These are phyloP conservation scores for Lasioglossum pauxillum DNA, from an alignment of 2,888 invertebrate genomes.

Conservation along the genomic window DNA sequence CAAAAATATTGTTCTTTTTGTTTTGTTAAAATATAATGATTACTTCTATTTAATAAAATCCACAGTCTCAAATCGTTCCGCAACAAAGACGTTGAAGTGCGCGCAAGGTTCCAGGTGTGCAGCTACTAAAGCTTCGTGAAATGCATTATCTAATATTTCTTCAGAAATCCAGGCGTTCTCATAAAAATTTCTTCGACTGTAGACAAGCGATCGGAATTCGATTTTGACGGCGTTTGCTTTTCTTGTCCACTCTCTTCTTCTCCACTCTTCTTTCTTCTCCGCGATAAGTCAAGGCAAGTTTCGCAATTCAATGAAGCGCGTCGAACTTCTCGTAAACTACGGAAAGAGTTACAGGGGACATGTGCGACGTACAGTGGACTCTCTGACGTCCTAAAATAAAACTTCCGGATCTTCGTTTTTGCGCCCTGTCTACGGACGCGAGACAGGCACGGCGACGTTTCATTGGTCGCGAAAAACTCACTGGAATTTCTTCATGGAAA, in stretches of 20 bases:
- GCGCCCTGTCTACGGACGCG: slow-evolving; percentile 22
- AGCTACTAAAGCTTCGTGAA: not conserved
- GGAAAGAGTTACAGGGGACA: slow-evolving; percentile 33
- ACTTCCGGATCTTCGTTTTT: slow-evolving; percentile 38
- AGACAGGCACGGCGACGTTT: slow-evolving; percentile 16
- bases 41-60: no score
- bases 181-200: not conserved
- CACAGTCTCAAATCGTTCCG: no score
- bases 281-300: slow-evolving; percentile 10
- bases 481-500: slow-evolving; percentile 42
- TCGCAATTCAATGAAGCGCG: slow-evolving; percentile 41
- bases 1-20: no score
- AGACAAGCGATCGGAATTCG: not conserved
- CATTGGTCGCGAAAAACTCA: slow-evolving; percentile 15
- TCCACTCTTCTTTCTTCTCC: not conserved
- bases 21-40: no score
- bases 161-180: not conserved
- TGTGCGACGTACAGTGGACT: slow-evolving; percentile 17
- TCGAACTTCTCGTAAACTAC: slow-evolving; percentile 37
- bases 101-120: no score
- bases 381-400: slow-evolving; percentile 37
- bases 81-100: no score
- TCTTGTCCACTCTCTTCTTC: not conserved
- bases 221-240: slow-evolving; percentile 4
- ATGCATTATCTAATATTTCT: not conserved